Base-by-base conservation (phyloP, 1,140 invertebrate genomes). In the Vanessa tameamea region DNA sequence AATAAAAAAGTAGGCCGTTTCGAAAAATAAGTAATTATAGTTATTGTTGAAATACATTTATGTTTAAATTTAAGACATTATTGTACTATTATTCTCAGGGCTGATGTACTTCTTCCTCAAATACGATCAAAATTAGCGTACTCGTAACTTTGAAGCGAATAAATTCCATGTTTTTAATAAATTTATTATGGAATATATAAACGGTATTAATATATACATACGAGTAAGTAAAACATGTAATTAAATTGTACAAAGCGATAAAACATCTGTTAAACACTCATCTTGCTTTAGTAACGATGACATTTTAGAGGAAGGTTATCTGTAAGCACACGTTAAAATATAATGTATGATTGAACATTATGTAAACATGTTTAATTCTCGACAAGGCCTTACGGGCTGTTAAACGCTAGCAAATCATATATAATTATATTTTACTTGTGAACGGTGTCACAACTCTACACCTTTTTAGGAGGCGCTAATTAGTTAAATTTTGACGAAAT, bases 301-400 rank as follows among this genome's bases (percentile, higher is more conserved):
- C 53, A 57, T 57, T 57, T 16, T 43, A 9, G 20, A 12, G 50
- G 16, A 61, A 61, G 57, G 57, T 61, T 61, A 61, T 61, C 55
- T 26, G 16, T 26, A 12, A 26, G 55, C 16, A 61, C 23, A 37
- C 26, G 57, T 61, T 61, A 61, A 61, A 61, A 61, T 26, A 61
- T 15, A 51, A 15, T 37, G 31, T 61, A 43, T 37, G 57, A 37
- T 61, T 43, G n/a, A 12, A 61, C 57, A n/a, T 31, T 31, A 37
- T 31, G 20, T 61, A 61, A 61, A 61, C 55, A 57, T 11, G 31
- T 61, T 37, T 37, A 61, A 15, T 12, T 14, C 57, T n/a, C 26
- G 57, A 37, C 57, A 61, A 61, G 57, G 57, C 31, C 57, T 37
- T 13, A 5, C 11, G 3, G 31, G 26, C 7, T 4, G 14, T 61